A percentile compares a stretch with the other conserved stretches of the same genome.
Evolutionary conservation across 2,113 vertebrate species (phyloP).

Genomic region (Natator depressus): DNA sequence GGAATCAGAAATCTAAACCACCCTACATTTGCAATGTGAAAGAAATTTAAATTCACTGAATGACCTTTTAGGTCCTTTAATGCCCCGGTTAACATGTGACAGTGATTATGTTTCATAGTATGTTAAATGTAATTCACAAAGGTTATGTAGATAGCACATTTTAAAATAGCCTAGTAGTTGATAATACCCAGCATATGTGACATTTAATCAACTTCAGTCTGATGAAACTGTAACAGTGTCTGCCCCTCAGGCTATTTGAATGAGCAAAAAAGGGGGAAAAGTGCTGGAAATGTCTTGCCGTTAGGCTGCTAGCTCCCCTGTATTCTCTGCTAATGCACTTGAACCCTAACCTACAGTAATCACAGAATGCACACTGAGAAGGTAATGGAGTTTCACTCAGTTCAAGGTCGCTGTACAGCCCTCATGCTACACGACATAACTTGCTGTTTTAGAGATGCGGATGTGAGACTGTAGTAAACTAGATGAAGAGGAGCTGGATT

Average conservation of each 20-base stretch:
- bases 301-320: neutral
- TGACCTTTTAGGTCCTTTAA: constrained; percentile 18
- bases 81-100: neutral
- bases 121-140: constrained; percentile 30
- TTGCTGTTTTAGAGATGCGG: neutral
- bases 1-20: neutral
- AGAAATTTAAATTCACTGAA: constrained; percentile 24
- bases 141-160: constrained; percentile 10
- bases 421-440: neutral
- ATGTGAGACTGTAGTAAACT: neutral
- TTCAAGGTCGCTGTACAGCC: neutral
- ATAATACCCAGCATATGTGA: neutral
- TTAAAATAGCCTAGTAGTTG: neutral
- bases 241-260: neutral
- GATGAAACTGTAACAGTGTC: neutral
- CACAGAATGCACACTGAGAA: neutral
- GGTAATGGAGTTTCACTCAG: constrained; percentile 34
- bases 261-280: neutral
- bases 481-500: neutral
- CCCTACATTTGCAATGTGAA: neutral
- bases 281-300: neutral
- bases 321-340: constrained; percentile 32
- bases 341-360: constrained; percentile 26
- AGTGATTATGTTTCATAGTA: constrained; percentile 19
- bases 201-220: constrained; percentile 22